These are phyloP conservation scores for Planococcus citri DNA, from an alignment of 1,140 invertebrate genomes.

Conservation along the genomic window DNA sequence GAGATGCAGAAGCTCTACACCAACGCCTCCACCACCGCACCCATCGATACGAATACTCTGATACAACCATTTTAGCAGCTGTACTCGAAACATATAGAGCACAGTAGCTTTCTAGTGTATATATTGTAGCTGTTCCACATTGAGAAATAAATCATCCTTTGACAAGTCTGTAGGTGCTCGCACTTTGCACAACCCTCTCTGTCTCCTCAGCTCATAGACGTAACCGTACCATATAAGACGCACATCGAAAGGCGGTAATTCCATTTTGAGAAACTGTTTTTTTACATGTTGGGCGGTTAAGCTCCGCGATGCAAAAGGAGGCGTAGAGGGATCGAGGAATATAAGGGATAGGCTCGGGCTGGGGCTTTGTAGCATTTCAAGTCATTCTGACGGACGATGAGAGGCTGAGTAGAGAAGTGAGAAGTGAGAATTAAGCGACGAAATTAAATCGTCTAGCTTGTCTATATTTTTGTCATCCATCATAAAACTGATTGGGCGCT, in stretches of 20 bases:
- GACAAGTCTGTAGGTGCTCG: not conserved
- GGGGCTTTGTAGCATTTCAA: no score
- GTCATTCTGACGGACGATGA: no score
- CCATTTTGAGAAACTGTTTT: conserved; percentile 5
- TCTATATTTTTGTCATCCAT: conserved; percentile 13
- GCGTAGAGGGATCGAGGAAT: no score
- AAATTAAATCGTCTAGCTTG: not conserved
- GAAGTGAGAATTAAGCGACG: not conserved
- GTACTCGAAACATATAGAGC: not conserved
- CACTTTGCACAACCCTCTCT: not conserved
- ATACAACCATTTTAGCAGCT: not conserved
- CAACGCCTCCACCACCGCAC: no score
- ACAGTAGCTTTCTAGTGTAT: not conserved
- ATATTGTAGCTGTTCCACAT: not conserved
- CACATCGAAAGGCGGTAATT: not conserved
- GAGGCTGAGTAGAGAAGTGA: no score
- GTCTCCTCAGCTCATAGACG: not conserved
- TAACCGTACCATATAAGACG: not conserved
- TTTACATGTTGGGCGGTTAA: not conserved
- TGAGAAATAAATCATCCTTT: conserved; percentile 8
- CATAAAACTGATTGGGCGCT: not conserved
- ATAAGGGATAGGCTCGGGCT: no score
- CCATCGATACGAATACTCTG: not conserved
- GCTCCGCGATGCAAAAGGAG: no score
- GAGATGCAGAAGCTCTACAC: not conserved